phyloP scores from a whole-genome alignment of 2,797 vertebrate species.

The Hippocampus kuda region DNA sequence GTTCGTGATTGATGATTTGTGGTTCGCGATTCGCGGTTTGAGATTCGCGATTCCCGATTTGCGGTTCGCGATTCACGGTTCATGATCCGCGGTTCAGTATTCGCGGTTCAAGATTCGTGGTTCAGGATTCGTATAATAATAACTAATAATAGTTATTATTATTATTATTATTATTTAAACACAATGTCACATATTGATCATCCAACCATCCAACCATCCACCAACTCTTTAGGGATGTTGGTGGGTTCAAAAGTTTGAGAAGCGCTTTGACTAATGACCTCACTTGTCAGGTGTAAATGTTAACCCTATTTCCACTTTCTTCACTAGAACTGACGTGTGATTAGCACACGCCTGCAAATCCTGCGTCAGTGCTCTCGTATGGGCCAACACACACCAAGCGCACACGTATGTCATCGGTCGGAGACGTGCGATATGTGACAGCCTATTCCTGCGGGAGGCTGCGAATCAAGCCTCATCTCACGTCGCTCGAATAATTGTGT shows the following conservation, averaged over 20 bases:
- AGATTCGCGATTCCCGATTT: no score
- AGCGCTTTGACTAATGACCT: background rate
- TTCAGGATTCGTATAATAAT: no score
- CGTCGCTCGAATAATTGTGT: conserved; percentile 15
- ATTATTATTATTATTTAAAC: no score
- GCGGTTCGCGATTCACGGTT: no score
- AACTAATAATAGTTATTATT: no score
- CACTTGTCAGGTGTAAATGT: background rate
- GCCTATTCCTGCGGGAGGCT: conserved; percentile 19
- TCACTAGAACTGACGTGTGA: background rate
- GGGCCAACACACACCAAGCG: conserved; percentile 14
- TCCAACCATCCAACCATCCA: background rate
- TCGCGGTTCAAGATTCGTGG: no score
- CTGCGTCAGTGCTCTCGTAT: conserved; percentile 3
- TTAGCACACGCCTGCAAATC: conserved; percentile 7
- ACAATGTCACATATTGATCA: no score
- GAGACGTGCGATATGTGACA: conserved; percentile 9
- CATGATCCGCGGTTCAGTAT: no score
- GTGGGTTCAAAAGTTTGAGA: background rate
- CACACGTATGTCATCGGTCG: conserved; percentile 12
- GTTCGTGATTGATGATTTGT: no score
- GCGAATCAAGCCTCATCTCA: conserved; percentile 20
- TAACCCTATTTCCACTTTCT: background rate
- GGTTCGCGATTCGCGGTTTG: no score
- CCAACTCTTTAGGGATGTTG: background rate